Conservation (phyloP, 2,888 invertebrate genomes). For the Chymomyza fuscimana region DNA sequence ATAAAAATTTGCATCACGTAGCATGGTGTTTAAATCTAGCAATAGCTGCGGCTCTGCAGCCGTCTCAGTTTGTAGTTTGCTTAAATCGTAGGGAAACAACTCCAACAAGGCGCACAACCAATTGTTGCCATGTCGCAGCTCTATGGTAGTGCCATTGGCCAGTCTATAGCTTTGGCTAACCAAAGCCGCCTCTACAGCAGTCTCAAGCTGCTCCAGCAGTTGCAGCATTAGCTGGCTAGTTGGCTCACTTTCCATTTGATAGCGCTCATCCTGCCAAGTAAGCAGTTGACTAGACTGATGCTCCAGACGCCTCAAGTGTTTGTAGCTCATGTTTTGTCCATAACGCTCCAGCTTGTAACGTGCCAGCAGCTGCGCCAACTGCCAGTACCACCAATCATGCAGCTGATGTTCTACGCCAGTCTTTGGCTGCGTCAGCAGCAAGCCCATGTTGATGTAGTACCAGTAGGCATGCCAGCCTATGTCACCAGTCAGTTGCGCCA, state of each 20-base stretch:
- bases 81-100: constrained; percentile 46
- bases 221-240: background rate
- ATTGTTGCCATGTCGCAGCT: constrained; percentile 32
- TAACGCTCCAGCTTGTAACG: constrained; percentile 88
- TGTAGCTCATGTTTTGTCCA: constrained; percentile 79
- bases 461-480: constrained; percentile 82
- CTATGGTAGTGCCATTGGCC: constrained; percentile 34
- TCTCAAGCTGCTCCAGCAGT: constrained; percentile 16
- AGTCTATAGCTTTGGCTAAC: constrained; percentile 8
- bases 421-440: constrained; percentile 32
- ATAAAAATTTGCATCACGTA: constrained; percentile 86
- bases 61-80: constrained; percentile 6
- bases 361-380: constrained; percentile 83
- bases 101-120: constrained; percentile 38
- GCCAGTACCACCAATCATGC: constrained; percentile 84
- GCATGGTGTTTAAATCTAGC: constrained; percentile 83
- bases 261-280: constrained; percentile 81
- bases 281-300: background rate
- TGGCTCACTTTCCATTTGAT: constrained; percentile 18
- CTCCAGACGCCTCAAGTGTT: background rate
- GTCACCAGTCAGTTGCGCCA: constrained; percentile 84
- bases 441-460: constrained; percentile 78
- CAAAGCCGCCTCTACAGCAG: constrained; percentile 17
- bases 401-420: constrained; percentile 72
- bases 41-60: constrained; percentile 60